phyloP scores from a whole-genome alignment of 2,113 vertebrate species.

The Mormyrus iriodes region DNA sequence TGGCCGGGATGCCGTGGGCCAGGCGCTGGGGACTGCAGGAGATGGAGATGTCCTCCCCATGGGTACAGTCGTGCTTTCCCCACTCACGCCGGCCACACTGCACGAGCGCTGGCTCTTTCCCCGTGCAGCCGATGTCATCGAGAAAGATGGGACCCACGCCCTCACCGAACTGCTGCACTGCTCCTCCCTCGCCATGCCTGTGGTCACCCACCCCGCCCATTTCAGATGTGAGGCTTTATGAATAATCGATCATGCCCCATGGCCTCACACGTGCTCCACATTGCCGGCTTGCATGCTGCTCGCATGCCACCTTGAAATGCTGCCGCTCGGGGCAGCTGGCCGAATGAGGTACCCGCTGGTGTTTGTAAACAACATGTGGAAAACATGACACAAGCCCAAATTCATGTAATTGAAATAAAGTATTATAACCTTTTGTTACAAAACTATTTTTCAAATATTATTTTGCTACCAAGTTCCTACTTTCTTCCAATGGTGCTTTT shows the following conservation, averaged over 20 bases:
- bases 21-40: conserved; percentile 63
- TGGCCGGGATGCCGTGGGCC: conserved; percentile 53
- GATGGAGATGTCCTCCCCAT: conserved; percentile 76
- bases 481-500: background rate
- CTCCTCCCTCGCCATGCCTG: conserved; percentile 64
- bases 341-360: background rate
- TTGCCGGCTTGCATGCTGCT: no score
- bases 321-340: background rate
- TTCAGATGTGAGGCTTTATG: background rate
- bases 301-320: no score
- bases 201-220: background rate
- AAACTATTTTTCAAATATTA: background rate
- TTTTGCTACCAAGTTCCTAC: background rate
- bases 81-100: conserved; percentile 74
- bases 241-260: background rate
- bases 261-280: background rate
- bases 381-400: background rate
- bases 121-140: conserved; percentile 83
- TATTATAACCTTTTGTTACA: background rate
- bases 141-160: conserved; percentile 72
- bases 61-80: conserved; percentile 82
- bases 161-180: conserved; percentile 53
- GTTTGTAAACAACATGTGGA: background rate
- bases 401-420: background rate
- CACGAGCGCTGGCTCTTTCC: conserved; percentile 72